Evolutionary conservation across 37 sponge, comb jelly and placozoan species (phyloP).

Genomic region (Eunapius fragilis): DNA sequence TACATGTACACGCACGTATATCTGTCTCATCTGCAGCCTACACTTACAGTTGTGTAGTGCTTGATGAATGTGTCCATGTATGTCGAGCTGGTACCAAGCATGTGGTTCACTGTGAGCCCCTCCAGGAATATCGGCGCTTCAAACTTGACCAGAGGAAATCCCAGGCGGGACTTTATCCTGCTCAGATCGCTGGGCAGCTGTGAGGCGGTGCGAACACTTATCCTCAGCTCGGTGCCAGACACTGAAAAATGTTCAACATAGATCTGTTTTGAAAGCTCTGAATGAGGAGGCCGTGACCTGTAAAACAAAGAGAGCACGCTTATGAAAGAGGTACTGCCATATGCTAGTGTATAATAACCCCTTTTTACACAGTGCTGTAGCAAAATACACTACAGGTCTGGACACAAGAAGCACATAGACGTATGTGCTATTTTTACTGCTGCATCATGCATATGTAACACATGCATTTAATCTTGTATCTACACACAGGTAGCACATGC

Average conservation of each 20-base stretch:
- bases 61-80: slow-evolving; percentile 36
- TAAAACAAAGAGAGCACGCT: not conserved
- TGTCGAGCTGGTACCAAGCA: slow-evolving; percentile 35
- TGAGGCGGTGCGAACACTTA: slow-evolving; percentile 72
- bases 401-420: no score
- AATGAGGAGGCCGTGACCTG: not conserved
- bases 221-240: slow-evolving; percentile 26
- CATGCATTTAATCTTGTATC: no score
- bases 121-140: slow-evolving; percentile 65
- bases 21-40: no score
- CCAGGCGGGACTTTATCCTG: slow-evolving; percentile 60
- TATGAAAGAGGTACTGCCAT: no score
- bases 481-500: no score
- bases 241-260: slow-evolving; percentile 65
- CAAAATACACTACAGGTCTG: no score
- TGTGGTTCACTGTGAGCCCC: slow-evolving; percentile 44
- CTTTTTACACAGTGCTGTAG: no score
- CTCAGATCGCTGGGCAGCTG: slow-evolving; percentile 75
- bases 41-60: slow-evolving; percentile 68
- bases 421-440: no score
- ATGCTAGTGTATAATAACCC: no score
- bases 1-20: no score
- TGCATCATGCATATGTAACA: no score
- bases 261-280: slow-evolving; percentile 27
- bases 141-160: slow-evolving; percentile 72